These are phyloP conservation scores for Rhaphigaster nebulosa DNA, from an alignment of 2,888 invertebrate species.

Conservation along the genomic window DNA sequence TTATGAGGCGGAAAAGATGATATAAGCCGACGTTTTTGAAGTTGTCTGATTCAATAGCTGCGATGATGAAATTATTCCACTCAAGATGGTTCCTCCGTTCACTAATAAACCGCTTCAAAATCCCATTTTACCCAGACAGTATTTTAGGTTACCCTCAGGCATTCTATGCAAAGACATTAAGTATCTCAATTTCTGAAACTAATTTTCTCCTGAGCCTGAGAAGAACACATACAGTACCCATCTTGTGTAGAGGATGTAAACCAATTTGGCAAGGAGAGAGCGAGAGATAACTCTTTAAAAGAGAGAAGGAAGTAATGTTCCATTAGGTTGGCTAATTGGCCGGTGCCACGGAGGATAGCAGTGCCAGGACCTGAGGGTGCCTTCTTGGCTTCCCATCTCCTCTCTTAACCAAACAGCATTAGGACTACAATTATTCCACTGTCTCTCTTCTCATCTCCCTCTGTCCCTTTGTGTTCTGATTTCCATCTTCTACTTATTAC, in stretches of 20 bases:
- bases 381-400: not conserved
- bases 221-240: not conserved
- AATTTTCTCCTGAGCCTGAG: not conserved
- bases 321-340: not conserved
- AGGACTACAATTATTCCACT: not conserved
- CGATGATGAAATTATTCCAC: not conserved
- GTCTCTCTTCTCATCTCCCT: not conserved
- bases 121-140: not conserved
- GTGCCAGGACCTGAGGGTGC: not conserved
- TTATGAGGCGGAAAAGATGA: not conserved
- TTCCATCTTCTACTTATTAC: not conserved
- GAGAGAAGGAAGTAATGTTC: not conserved
- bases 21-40: not conserved
- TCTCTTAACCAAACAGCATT: constrained; percentile 8
- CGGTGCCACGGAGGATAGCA: not conserved
- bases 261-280: constrained; percentile 2
- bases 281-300: not conserved
- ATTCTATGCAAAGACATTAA: not conserved
- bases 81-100: not conserved
- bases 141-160: not conserved
- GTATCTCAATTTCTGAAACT: not conserved
- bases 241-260: not conserved
- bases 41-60: not conserved
- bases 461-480: not conserved
- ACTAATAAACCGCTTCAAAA: not conserved